Conservation (phyloP, 2,113 vertebrate genomes). For the Melanocharis versteri region DNA sequence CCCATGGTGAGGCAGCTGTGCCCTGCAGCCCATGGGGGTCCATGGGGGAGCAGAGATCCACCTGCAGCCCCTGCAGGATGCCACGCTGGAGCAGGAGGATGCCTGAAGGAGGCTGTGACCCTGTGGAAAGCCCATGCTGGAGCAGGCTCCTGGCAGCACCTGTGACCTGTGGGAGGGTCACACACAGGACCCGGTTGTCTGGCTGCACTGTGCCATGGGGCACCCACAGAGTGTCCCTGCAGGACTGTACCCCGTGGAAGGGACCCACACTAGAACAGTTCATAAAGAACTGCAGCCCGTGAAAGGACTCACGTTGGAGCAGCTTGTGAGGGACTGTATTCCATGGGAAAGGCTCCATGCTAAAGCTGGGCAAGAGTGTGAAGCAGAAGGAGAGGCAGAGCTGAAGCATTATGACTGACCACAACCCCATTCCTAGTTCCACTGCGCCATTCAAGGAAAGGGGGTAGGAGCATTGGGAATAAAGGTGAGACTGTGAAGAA, state of each 20-base stretch:
- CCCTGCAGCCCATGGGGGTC: not conserved
- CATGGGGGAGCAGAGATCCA: not conserved
- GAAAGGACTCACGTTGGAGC: not conserved
- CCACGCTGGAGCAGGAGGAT: no score
- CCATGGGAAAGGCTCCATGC: fast-evolving
- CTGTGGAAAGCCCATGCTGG: fast-evolving
- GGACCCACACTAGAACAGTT: not conserved
- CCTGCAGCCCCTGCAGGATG: not conserved
- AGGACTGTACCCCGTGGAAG: not conserved
- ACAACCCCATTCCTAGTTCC: not conserved
- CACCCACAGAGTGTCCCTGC: not conserved
- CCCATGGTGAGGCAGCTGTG: not conserved
- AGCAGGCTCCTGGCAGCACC: not conserved
- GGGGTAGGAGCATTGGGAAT: not conserved
- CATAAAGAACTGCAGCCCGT: fast-evolving
- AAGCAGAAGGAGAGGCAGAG: not conserved
- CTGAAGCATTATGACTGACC: not conserved
- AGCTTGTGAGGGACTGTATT: not conserved
- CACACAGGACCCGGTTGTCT: not conserved
- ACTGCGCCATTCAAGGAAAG: not conserved
- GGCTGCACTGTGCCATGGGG: not conserved
- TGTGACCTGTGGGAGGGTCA: not conserved
- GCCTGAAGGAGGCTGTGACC: not conserved
- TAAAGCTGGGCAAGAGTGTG: not conserved
- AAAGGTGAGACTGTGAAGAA: not conserved